phyloP scores from a whole-genome alignment of 2,888 invertebrate genomes.

The Caenorhabditis sp. region DNA sequence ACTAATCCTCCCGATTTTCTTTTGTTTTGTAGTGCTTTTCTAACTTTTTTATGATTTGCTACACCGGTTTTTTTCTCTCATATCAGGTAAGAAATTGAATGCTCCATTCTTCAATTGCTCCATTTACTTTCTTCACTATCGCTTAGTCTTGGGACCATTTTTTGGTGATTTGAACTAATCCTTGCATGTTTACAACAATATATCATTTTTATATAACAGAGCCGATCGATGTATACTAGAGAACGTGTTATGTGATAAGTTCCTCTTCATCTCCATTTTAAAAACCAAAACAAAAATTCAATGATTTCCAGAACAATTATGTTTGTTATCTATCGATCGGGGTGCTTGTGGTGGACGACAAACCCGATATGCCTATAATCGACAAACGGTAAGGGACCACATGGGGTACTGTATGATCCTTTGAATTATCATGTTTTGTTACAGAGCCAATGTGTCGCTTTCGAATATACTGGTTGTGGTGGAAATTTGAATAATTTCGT shows the following conservation, averaged over 20 bases:
- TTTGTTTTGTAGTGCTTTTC: not conserved
- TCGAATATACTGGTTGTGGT: slow-evolving; percentile 70
- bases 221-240: slow-evolving; percentile 50
- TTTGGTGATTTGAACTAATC: not conserved
- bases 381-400: slow-evolving; percentile 67
- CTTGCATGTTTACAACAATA: slow-evolving; percentile 2
- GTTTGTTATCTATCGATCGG: slow-evolving; percentile 68
- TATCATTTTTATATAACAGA: slow-evolving; percentile 38
- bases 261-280: not conserved
- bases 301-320: slow-evolving; percentile 64
- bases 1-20: slow-evolving; percentile 5
- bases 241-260: not conserved
- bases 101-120: not conserved
- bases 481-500: slow-evolving; percentile 70
- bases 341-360: slow-evolving; percentile 68
- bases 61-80: not conserved
- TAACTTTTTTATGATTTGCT: not conserved
- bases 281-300: not conserved
- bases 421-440: slow-evolving; percentile 12
- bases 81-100: not conserved
- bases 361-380: slow-evolving; percentile 68
- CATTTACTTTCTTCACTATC: not conserved
- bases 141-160: not conserved
- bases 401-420: not conserved
- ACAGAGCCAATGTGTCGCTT: slow-evolving; percentile 67